These are phyloP conservation scores for Bolinopsis microptera DNA, from an alignment of 37 sponge, comb jelly and placozoan genomes.

Conservation along the genomic window DNA sequence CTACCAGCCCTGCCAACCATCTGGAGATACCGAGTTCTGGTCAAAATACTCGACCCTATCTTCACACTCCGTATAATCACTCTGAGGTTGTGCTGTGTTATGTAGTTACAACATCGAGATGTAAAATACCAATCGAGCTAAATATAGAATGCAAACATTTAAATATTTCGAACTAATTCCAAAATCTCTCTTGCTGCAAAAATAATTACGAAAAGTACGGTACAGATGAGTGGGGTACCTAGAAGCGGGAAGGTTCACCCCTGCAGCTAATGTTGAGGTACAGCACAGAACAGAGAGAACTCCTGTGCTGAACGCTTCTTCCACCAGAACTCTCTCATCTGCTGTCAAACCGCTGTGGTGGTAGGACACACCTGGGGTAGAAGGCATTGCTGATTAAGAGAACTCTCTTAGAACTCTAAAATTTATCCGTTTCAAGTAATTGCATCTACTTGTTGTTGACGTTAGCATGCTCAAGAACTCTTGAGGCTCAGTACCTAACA, in stretches of 20 bases:
- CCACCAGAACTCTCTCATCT: conserved; percentile 86
- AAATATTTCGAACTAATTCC: too few relatives aligned
- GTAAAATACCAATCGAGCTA: background rate
- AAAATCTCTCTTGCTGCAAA: too few relatives aligned
- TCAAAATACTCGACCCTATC: conserved; percentile 77
- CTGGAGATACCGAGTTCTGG: conserved; percentile 86
- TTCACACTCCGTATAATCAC: conserved; percentile 88
- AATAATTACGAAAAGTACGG: too few relatives aligned
- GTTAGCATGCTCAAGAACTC: too few relatives aligned
- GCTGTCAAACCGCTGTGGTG: conserved; percentile 91
- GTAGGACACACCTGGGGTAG: conserved; percentile 86
- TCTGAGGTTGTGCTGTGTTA: conserved; percentile 63
- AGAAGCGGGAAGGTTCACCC: conserved; percentile 92
- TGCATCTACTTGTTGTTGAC: too few relatives aligned
- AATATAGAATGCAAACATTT: too few relatives aligned
- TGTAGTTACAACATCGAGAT: background rate
- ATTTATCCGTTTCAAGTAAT: too few relatives aligned
- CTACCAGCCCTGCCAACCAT: conserved; percentile 98
- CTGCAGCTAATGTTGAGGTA: conserved; percentile 94
- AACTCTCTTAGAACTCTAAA: too few relatives aligned
- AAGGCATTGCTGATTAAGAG: conserved; percentile 77
- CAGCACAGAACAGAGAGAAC: conserved; percentile 79
- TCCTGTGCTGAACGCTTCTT: conserved; percentile 79
- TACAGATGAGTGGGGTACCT: too few relatives aligned
- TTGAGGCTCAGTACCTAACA: too few relatives aligned